phyloP scores from a whole-genome alignment of 2,888 invertebrate genomes.

The Athalia rosae region DNA sequence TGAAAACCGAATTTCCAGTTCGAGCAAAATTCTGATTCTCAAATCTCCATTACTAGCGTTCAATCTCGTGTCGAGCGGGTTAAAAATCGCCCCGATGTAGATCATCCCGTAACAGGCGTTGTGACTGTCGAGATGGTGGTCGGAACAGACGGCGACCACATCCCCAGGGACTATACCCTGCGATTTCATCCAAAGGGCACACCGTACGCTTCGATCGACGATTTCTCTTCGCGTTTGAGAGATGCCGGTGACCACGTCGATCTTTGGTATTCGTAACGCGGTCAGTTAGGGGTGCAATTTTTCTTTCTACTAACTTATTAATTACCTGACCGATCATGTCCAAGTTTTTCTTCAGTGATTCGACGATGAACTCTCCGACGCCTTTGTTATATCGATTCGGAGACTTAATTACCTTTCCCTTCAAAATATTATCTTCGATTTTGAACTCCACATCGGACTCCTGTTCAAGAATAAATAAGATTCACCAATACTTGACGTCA shows the following conservation, averaged over 20 bases:
- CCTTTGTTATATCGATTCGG: slow-evolving; percentile 40
- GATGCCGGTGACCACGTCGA: slow-evolving; percentile 57
- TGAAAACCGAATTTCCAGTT: background rate
- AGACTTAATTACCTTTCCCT: slow-evolving; percentile 44
- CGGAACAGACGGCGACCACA: slow-evolving; percentile 59
- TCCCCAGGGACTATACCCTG: slow-evolving; percentile 59
- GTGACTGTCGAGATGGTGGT: slow-evolving; percentile 60
- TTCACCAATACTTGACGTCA: background rate
- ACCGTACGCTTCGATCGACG: slow-evolving; percentile 59
- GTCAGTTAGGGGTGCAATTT: background rate
- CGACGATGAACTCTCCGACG: slow-evolving; percentile 54
- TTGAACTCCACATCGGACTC: background rate
- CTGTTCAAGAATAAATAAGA: background rate
- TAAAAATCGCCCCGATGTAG: slow-evolving; percentile 61
- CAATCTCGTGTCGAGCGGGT: slow-evolving; percentile 57
- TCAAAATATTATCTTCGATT: slow-evolving; percentile 50
- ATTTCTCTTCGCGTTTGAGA: slow-evolving; percentile 58
- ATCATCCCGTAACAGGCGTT: slow-evolving; percentile 61
- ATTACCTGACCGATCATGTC: slow-evolving; percentile 57
- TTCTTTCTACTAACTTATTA: background rate
- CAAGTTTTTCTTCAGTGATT: slow-evolving; percentile 49
- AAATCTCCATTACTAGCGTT: background rate
- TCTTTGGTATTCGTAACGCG: slow-evolving; percentile 51
- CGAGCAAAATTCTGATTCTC: slow-evolving; percentile 20
- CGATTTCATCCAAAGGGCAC: slow-evolving; percentile 64